A percentile compares a stretch with the other conserved stretches of the same genome.
Evolutionary conservation across 2,797 vertebrate genomes (phyloP).

Genomic region (Apogon talboti): DNA sequence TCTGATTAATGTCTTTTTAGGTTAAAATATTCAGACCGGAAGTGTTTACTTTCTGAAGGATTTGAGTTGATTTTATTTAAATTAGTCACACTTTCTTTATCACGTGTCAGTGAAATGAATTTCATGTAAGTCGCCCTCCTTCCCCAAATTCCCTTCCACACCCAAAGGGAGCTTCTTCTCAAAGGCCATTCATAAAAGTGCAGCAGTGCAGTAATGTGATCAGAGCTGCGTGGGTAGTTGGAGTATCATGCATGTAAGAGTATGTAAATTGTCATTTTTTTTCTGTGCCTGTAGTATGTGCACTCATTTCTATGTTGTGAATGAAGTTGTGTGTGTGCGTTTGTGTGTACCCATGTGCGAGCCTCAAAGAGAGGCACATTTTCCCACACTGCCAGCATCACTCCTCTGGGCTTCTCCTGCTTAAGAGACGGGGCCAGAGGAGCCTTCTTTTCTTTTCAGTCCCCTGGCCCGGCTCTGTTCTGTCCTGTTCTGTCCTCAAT

Average conservation of each 20-base stretch:
- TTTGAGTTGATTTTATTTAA: background rate
- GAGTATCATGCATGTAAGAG: constrained; percentile 22
- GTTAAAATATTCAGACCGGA: constrained; percentile 8
- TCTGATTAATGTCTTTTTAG: constrained; percentile 17
- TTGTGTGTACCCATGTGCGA: constrained; percentile 44
- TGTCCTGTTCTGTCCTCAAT: constrained; percentile 84
- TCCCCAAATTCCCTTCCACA: constrained; percentile 16
- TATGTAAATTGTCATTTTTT: constrained; percentile 50
- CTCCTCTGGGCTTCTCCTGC: constrained; percentile 80
- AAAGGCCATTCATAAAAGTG: constrained; percentile 49
- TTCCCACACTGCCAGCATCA: constrained; percentile 88
- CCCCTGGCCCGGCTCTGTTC: constrained; percentile 76
- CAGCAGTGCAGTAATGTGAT: constrained; percentile 60
- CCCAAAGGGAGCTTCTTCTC: constrained; percentile 9
- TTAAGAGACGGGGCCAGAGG: constrained; percentile 74
- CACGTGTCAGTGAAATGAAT: constrained; percentile 2
- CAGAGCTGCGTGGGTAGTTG: constrained; percentile 41
- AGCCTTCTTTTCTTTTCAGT: constrained; percentile 77
- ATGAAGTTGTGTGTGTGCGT: constrained; percentile 56
- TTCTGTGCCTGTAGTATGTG: constrained; percentile 55
- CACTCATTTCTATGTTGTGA: constrained; percentile 54
- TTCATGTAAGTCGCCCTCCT: constrained; percentile 2
- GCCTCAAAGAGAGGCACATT: constrained; percentile 80
- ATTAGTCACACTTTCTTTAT: constrained; percentile 4
- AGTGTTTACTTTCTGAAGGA: constrained; percentile 1